Conservation (phyloP, 1,140 invertebrate species). For the Drosophila micromelanica region DNA sequence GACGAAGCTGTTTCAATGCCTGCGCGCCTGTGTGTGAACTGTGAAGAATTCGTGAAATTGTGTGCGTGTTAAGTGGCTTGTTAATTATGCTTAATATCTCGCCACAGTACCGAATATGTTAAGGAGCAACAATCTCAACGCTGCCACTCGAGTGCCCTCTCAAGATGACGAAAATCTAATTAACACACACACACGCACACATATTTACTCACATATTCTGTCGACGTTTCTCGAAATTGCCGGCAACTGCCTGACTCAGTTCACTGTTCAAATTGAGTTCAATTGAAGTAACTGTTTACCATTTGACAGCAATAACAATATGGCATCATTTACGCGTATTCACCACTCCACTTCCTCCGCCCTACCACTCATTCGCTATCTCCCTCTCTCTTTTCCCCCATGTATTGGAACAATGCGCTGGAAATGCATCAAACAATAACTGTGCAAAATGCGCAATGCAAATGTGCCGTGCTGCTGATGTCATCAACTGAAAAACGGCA, state of each 20-base stretch:
- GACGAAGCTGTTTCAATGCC: slow-evolving; percentile 39
- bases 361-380: background rate
- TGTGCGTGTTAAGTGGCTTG: slow-evolving; percentile 73
- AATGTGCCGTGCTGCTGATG: slow-evolving; percentile 35
- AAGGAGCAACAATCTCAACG: slow-evolving; percentile 49
- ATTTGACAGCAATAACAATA: slow-evolving; percentile 30
- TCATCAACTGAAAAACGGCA: slow-evolving; percentile 47
- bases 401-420: slow-evolving; percentile 7
- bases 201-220: slow-evolving; percentile 21
- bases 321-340: slow-evolving; percentile 17
- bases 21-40: slow-evolving; percentile 5
- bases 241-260: slow-evolving; percentile 2
- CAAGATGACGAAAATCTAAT: slow-evolving; percentile 63
- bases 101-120: slow-evolving; percentile 51
- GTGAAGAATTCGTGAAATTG: slow-evolving; percentile 13
- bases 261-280: slow-evolving; percentile 61
- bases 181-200: slow-evolving; percentile 51
- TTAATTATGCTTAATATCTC: slow-evolving; percentile 70
- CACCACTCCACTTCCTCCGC: slow-evolving; percentile 1
- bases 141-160: slow-evolving; percentile 45
- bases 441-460: slow-evolving; percentile 45
- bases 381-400: background rate
- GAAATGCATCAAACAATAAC: slow-evolving; percentile 40
- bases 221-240: slow-evolving; percentile 28
- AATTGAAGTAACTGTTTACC: slow-evolving; percentile 64